A percentile compares a stretch with the other conserved stretches of the same genome.
Evolutionary conservation across 2,888 invertebrate species (phyloP).

Genomic region (Conistra vaccinii): DNA sequence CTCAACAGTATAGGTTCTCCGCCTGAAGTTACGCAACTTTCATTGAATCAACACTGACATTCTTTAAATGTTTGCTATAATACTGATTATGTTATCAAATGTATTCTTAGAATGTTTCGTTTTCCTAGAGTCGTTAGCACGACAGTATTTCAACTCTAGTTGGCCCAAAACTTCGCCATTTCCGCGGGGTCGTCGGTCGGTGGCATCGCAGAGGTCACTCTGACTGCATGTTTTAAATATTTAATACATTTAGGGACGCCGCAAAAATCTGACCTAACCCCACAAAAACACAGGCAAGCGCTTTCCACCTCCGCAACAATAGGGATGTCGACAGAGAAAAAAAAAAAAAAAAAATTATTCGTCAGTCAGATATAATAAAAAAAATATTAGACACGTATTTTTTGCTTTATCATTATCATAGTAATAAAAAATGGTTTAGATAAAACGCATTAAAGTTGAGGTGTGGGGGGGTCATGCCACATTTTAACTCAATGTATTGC

Average conservation of each 20-base stretch:
- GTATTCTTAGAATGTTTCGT: slow-evolving; percentile 26
- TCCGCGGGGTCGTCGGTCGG: too few species aligned
- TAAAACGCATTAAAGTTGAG: too few species aligned
- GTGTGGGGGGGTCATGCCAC: too few species aligned
- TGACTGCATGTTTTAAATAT: not conserved
- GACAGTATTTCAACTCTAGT: not conserved
- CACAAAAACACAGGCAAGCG: not conserved
- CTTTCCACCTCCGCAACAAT: not conserved
- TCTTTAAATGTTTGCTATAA: slow-evolving; percentile 44
- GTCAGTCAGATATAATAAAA: too few species aligned
- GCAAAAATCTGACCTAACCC: not conserved
- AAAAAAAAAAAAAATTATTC: too few species aligned
- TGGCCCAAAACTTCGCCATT: not conserved
- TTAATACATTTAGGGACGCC: not conserved
- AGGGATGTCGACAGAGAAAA: too few species aligned
- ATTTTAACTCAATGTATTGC: too few species aligned
- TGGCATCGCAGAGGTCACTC: not conserved
- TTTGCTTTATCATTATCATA: too few species aligned
- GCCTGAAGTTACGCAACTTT: slow-evolving; percentile 42
- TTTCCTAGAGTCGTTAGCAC: not conserved
- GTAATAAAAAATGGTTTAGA: too few species aligned
- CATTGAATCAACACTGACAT: slow-evolving; percentile 53
- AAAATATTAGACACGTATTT: too few species aligned
- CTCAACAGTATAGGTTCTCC: slow-evolving; percentile 19
- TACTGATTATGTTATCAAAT: slow-evolving; percentile 20